These are phyloP conservation scores for Colossoma macropomum DNA, from an alignment of 2,113 vertebrate species.

Conservation along the genomic window DNA sequence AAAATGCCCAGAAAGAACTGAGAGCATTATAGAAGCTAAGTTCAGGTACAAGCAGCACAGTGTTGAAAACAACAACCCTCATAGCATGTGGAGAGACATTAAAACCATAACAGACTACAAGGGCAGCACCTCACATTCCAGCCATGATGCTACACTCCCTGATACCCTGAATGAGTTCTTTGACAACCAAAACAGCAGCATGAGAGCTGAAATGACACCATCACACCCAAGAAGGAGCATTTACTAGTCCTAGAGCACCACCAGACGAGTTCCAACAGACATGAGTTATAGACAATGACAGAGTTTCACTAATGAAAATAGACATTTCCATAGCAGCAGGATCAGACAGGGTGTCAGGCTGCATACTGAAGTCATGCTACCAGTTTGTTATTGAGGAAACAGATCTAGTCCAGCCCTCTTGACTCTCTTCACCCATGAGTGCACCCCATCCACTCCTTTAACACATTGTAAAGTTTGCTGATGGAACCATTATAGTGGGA, in stretches of 20 bases:
- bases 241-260: neutral
- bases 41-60: conserved; percentile 11
- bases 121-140: neutral
- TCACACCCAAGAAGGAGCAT: neutral
- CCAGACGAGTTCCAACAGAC: neutral
- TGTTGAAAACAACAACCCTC: conserved; percentile 21
- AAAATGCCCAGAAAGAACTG: neutral
- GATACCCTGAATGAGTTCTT: conserved; percentile 43
- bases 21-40: conserved; percentile 17
- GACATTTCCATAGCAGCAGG: no score
- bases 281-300: no score
- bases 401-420: no score
- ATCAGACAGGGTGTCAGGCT: no score
- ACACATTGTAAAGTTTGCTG: no score
- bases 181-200: conserved; percentile 2
- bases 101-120: conserved; percentile 28
- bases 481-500: no score
- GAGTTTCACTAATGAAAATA: no score
- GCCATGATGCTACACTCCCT: conserved; percentile 10
- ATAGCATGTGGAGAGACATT: conserved; percentile 25
- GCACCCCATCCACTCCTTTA: no score
- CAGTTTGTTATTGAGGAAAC: no score
- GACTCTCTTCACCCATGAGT: no score
- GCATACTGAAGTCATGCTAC: no score
- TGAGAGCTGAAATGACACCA: neutral